Evolutionary conservation across 2,113 vertebrate genomes (phyloP).

Genomic region (Todiramphus saurophagus): DNA sequence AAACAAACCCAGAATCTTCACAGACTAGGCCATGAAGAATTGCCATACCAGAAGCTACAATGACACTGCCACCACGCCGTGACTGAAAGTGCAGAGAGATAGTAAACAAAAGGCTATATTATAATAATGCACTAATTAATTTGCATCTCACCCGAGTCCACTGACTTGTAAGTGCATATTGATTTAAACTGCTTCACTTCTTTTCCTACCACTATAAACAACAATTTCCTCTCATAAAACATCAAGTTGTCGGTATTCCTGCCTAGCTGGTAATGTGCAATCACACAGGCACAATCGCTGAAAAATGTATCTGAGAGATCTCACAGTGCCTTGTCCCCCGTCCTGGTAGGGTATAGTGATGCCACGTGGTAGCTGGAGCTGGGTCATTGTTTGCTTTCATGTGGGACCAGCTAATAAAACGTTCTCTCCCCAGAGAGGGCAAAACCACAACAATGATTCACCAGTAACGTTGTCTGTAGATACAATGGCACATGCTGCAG

Average conservation of each 20-base stretch:
- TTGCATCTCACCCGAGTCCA: neutral
- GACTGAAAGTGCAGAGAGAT: neutral
- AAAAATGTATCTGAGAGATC: neutral
- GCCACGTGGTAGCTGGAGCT: neutral
- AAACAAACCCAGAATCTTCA: neutral
- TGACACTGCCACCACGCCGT: neutral
- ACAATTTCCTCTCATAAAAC: neutral
- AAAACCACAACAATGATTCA: neutral
- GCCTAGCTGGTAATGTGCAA: neutral
- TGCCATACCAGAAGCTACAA: neutral
- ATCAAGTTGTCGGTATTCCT: neutral
- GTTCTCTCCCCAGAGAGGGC: neutral
- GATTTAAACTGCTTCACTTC: neutral
- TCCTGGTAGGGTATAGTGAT: neutral
- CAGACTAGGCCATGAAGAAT: neutral
- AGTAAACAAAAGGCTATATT: neutral
- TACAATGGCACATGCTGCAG: constrained; percentile 28
- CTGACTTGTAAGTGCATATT: neutral
- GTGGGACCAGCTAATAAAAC: neutral
- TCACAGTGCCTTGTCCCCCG: neutral
- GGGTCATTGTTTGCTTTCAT: neutral
- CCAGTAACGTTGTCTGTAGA: neutral
- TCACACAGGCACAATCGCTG: neutral
- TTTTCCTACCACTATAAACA: neutral
- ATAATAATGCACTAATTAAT: neutral